Evolutionary conservation across 2,797 vertebrate species (phyloP).

Genomic region (Sebastes umbrosus): DNA sequence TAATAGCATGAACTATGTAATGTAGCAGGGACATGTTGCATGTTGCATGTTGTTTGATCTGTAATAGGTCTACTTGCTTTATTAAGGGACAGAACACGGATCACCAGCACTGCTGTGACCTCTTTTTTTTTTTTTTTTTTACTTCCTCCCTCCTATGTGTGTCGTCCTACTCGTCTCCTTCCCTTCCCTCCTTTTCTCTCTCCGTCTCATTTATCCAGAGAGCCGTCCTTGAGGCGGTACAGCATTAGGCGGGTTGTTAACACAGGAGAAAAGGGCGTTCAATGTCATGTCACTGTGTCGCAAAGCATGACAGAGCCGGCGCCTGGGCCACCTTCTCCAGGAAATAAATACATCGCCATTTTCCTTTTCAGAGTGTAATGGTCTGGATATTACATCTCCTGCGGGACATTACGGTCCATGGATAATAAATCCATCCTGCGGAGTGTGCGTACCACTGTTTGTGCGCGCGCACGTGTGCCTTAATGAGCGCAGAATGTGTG

Average conservation of each 20-base stretch:
- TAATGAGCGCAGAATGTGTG: constrained; percentile 38
- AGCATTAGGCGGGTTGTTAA: constrained; percentile 70
- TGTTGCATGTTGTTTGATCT: constrained; percentile 54
- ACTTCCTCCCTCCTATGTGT: neutral
- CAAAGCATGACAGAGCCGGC: constrained; percentile 64
- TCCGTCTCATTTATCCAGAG: constrained; percentile 58
- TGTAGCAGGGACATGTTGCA: constrained; percentile 43
- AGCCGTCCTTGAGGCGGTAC: constrained; percentile 72
- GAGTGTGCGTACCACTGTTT: constrained; percentile 1
- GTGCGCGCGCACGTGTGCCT: constrained; percentile 6
- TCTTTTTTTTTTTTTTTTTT: constrained; percentile 9
- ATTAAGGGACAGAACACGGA: constrained; percentile 49
- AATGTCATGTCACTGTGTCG: constrained; percentile 79
- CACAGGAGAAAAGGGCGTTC: constrained; percentile 71
- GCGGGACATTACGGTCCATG: constrained; percentile 70
- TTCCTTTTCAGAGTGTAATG: constrained; percentile 75
- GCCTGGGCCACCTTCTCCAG: constrained; percentile 53
- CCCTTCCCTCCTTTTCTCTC: constrained; percentile 33
- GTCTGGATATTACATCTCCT: constrained; percentile 81
- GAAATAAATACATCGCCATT: constrained; percentile 79
- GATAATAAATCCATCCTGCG: constrained; percentile 75
- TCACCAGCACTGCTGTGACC: constrained; percentile 41
- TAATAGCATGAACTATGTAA: constrained; percentile 31
- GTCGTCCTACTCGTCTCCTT: constrained; percentile 24
- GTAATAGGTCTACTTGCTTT: constrained; percentile 48